phyloP scores from a whole-genome alignment of 1,140 invertebrate species.

The Hycleus cichorii region DNA sequence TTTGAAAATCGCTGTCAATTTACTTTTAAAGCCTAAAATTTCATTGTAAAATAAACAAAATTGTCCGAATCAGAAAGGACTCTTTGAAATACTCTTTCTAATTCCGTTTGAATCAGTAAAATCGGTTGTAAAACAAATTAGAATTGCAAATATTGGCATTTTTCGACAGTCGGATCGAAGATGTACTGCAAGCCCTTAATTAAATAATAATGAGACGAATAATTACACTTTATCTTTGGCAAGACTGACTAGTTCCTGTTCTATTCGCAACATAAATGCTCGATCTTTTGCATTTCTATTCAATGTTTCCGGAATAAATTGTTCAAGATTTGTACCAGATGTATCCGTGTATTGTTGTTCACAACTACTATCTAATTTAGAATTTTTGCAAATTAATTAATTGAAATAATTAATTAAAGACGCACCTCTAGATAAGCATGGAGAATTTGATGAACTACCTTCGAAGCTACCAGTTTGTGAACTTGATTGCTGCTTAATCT shows the following conservation, averaged over 20 bases:
- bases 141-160: no score
- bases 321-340: slow-evolving; percentile 72
- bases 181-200: no score
- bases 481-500: slow-evolving; percentile 50
- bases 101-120: no score
- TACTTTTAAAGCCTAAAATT: no score
- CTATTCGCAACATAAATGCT: slow-evolving; percentile 74
- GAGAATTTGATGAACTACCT: slow-evolving; percentile 46
- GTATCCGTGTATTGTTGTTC: slow-evolving; percentile 71
- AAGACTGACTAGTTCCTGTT: slow-evolving; percentile 77
- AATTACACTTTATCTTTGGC: slow-evolving; percentile 75
- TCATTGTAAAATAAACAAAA: no score
- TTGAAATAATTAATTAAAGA: background rate
- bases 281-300: slow-evolving; percentile 86
- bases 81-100: no score
- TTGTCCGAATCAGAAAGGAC: no score
- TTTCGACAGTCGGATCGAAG: no score
- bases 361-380: slow-evolving; percentile 68
- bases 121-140: no score
- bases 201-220: background rate
- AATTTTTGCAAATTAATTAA: slow-evolving; percentile 17
- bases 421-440: slow-evolving; percentile 54
- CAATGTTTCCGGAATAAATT: slow-evolving; percentile 83
- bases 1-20: no score
- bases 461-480: slow-evolving; percentile 57